These are phyloP conservation scores for Sebastiscus albofasciatus DNA, from an alignment of 2,797 vertebrate species.

Conservation along the genomic window DNA sequence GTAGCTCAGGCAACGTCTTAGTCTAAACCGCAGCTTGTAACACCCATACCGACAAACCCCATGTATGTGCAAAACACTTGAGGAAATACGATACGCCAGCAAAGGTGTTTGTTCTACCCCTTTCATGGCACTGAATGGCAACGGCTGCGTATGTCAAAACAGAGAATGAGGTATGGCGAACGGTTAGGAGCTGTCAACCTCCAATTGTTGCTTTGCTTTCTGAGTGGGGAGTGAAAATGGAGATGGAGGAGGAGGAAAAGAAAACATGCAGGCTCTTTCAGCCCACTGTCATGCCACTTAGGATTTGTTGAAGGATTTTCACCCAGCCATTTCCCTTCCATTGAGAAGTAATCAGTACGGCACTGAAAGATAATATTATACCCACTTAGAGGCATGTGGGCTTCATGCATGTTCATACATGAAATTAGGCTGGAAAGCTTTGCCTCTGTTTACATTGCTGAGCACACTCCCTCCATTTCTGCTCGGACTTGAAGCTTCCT, in stretches of 20 bases:
- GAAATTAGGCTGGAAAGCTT: slow-evolving; percentile 62
- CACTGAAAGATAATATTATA: slow-evolving; percentile 82
- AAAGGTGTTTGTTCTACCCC: slow-evolving; percentile 64
- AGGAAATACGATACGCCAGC: slow-evolving; percentile 63
- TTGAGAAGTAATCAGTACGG: slow-evolving; percentile 79
- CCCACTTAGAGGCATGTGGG: slow-evolving; percentile 80
- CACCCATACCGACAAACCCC: slow-evolving; percentile 1
- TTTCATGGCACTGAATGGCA: slow-evolving; percentile 65
- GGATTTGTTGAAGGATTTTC: slow-evolving; percentile 82
- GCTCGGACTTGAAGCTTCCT: slow-evolving; percentile 63
- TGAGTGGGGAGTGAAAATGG: slow-evolving; percentile 69
- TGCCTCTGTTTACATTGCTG: slow-evolving; percentile 70
- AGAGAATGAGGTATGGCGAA: slow-evolving; percentile 70
- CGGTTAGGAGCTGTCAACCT: slow-evolving; percentile 73
- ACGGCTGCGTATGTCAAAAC: slow-evolving; percentile 76
- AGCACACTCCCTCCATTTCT: slow-evolving; percentile 54
- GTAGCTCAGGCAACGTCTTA: slow-evolving; percentile 9
- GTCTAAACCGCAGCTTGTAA: slow-evolving; percentile 34
- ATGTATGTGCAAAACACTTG: slow-evolving; percentile 52
- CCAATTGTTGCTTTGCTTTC: slow-evolving; percentile 77
- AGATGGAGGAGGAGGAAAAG: slow-evolving; percentile 69
- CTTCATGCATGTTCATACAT: slow-evolving; percentile 76
- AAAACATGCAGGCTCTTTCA: slow-evolving; percentile 82
- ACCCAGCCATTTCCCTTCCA: slow-evolving; percentile 77
- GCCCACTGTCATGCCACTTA: slow-evolving; percentile 83